Evolutionary conservation across 2,113 vertebrate genomes (phyloP).

Genomic region (Lagopus muta): DNA sequence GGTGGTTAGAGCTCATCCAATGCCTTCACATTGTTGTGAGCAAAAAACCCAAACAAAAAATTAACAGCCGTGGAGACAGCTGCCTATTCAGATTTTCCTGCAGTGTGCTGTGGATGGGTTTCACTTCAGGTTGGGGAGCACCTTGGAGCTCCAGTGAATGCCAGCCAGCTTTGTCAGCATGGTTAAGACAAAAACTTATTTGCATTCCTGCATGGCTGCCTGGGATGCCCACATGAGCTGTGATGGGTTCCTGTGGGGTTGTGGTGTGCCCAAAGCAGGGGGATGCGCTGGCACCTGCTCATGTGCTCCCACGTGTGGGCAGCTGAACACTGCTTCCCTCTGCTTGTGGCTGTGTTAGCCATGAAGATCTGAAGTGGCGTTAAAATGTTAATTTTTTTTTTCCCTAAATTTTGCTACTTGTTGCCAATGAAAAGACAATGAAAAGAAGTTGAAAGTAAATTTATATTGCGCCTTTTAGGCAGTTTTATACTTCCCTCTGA

Average conservation of each 20-base stretch:
- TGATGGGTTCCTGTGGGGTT: rapidly evolving
- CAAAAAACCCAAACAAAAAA: neutral
- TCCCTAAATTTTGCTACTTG: neutral
- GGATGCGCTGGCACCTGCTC: neutral
- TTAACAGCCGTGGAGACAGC: neutral
- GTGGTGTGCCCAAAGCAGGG: rapidly evolving
- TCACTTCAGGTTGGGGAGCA: neutral
- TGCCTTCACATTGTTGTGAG: neutral
- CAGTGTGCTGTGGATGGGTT: neutral
- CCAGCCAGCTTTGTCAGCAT: neutral
- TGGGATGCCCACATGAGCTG: neutral
- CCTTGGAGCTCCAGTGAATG: neutral
- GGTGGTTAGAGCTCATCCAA: neutral
- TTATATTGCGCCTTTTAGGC: neutral
- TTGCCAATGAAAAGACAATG: neutral
- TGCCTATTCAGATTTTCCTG: neutral
- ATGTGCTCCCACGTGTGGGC: neutral
- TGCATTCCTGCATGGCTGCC: neutral
- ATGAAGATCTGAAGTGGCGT: neutral
- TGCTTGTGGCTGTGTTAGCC: neutral
- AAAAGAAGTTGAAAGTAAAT: neutral
- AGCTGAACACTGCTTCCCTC: neutral
- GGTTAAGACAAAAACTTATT: rapidly evolving
- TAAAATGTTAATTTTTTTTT: neutral
- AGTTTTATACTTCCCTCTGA: neutral